A percentile compares a stretch with the other conserved stretches of the same genome.
Conservation (phyloP, 92 coral and sea anemone species). For the Palythoa heliodiscus region DNA sequence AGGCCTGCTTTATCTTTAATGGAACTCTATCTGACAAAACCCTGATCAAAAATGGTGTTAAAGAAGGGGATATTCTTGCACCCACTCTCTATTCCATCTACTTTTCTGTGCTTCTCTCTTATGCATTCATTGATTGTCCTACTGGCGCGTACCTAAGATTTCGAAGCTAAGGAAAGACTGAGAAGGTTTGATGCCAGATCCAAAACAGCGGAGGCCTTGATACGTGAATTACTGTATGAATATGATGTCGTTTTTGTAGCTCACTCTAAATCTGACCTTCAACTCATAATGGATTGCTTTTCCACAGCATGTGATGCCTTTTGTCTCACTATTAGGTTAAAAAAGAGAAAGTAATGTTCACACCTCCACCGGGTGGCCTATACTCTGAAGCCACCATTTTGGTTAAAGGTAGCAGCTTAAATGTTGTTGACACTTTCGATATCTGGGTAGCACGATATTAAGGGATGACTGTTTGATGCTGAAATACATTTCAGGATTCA, state of each 20-base stretch:
- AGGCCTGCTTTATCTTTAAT: constrained; percentile 2
- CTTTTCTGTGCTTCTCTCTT: neutral
- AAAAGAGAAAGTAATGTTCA: too few relatives aligned
- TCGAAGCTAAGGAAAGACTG: neutral
- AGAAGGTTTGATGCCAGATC: constrained; percentile 3
- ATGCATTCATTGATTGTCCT: constrained; percentile 6
- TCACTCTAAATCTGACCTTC: too few relatives aligned
- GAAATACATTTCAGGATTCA: constrained; percentile 32
- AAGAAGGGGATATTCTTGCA: constrained; percentile 20
- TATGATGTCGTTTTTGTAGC: too few relatives aligned
- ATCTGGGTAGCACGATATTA: constrained; percentile 49
- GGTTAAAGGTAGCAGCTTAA: constrained; percentile 36
- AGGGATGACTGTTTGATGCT: constrained; percentile 18
- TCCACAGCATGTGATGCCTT: too few relatives aligned
- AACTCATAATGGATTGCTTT: too few relatives aligned
- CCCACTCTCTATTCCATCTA: constrained; percentile 16
- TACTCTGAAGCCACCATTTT: too few relatives aligned
- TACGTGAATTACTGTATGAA: too few relatives aligned
- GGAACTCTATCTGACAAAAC: constrained; percentile 16
- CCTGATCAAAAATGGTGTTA: constrained; percentile 3
- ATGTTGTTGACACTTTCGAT: constrained; percentile 34
- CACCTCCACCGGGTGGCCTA: too few relatives aligned
- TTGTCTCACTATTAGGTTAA: too few relatives aligned
- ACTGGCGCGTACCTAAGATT: neutral
- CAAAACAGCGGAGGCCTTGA: constrained; percentile 14